Base-by-base conservation (phyloP, 1,140 invertebrate species). In the Streblospio benedicti region DNA sequence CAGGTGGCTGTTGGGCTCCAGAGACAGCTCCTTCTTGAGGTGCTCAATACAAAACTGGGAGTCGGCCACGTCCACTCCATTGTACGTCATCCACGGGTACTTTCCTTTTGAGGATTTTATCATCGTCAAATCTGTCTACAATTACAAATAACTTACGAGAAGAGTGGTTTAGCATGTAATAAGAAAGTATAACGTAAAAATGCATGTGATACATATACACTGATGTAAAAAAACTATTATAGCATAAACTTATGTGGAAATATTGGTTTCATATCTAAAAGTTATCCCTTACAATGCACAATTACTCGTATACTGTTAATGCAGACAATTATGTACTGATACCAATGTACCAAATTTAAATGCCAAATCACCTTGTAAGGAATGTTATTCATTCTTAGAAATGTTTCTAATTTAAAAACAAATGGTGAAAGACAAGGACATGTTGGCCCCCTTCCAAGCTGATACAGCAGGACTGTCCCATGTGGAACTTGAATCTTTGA, bases 71-170 rank as follows among this genome's bases (percentile, higher is more conserved):
- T 71, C 61, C 43, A 71, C 53, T 0, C 76, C 79, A 61, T 81
- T 79, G 44, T 75, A 68, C 5, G 70, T 71, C 33, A 81, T 79
- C 79, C 79, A 81, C 0, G 80, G 80, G 5, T 67, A 72, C 59
- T 75, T 74, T 0, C 71, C 67, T 61, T 76, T 76, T 14, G 61
- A 66, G 18, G 73, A 75, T 57, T 72, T 69, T 20, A 58, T 62
- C 4, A 57, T 63, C 14, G 59, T 55, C 53, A 71, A 69, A 49
- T 71, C 69, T 61, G 70, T 72, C 73, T 75, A 49, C 4, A 43
- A 55, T 31, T n/a, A n/a, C n/a, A 20, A n/a, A n/a, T n/a, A n/a
- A n/a, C 9, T 53, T 12, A 53, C 51, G 4, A 20, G 27, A 55
- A 31, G 23, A 60, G 16, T 30, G n/a, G n/a, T n/a, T n/a, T n/a